These are phyloP conservation scores for Stenotaenia linearis DNA, from an alignment of 2,888 invertebrate genomes.

Conservation along the genomic window DNA sequence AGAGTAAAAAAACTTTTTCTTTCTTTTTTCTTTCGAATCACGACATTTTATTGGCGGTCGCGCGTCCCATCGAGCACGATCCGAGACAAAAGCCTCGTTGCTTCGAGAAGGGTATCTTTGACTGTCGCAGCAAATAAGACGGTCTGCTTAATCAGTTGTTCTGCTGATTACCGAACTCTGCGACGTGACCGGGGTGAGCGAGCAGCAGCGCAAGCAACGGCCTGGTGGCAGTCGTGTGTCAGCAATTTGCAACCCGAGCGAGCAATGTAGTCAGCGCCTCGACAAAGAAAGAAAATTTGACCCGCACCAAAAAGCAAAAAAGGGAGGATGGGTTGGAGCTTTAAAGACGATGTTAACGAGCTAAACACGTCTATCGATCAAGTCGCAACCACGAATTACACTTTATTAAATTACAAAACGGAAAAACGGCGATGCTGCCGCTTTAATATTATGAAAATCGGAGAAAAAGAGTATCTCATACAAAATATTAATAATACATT, in stretches of 20 bases:
- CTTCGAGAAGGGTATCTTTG: background rate
- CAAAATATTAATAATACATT: slow-evolving; percentile 21
- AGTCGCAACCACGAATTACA: background rate
- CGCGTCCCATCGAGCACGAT: background rate
- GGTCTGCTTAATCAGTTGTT: slow-evolving; percentile 26
- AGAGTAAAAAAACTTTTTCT: background rate
- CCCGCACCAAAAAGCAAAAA: background rate
- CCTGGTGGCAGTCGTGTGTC: background rate
- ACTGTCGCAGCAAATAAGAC: slow-evolving; percentile 26
- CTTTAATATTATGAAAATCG: slow-evolving; percentile 6
- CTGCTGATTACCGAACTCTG: slow-evolving; percentile 19
- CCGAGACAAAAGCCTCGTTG: background rate
- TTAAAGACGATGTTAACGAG: background rate
- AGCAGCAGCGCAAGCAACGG: background rate
- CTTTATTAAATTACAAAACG: background rate
- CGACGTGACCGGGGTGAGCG: background rate
- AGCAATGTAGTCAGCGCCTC: background rate
- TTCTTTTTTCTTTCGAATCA: no score
- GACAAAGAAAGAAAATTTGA: background rate
- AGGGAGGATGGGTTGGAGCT: background rate
- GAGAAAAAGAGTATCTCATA: background rate
- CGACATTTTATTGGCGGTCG: background rate
- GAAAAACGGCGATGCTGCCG: no score
- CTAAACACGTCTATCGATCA: background rate
- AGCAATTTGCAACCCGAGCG: background rate